Evolutionary conservation across 1,140 invertebrate species (phyloP), one percentile per base, ranked within the genome.

Genomic region (Dreissena polymorpha): DNA sequence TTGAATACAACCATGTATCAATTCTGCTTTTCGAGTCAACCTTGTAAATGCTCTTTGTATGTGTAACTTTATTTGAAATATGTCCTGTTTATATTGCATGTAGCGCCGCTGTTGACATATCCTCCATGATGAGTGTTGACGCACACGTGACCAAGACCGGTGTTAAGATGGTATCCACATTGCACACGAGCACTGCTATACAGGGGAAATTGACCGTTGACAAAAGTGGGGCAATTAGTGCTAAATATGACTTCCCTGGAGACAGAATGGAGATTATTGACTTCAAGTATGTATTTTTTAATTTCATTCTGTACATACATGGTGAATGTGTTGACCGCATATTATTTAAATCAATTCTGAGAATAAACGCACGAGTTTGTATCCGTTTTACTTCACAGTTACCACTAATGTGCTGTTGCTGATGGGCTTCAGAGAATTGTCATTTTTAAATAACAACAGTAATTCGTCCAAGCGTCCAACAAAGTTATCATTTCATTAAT

Each of bases 211-310:
- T 98, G 0, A 95, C 95, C 71, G 89, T 98, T 6, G 94, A 95
- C 18, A 95, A 96, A 0, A 93, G 95, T 0, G 94, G 95, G 80
- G 91, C 96, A 0, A 92, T 96, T 0, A 94, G 94, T 49, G 92
- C 97, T 1, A 95, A 96, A 81, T 94, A 98, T 25, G 96, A 96
- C 79, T 93, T 98, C 75, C 97, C 97, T 0, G 95, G 95, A 86
- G 95, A 97, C 25, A 97, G 96, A 89, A 95, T 96, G 86, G 97
- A 98, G 90, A 95, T 98, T 65, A 94, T 98, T 7, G 95, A 95
- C 81, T 87, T 93, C 82, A 95, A 96, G 90, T 96, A 95, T 8
- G 88, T 16, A 2, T 8, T n/a, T 77, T 67, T 57, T 67, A 8
- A 29, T 7, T 63, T 2, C 3, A 23, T 63, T 63, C 60, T n/a